Evolutionary conservation across 2,113 vertebrate genomes (phyloP).

Genomic region (Bufo bufo): DNA sequence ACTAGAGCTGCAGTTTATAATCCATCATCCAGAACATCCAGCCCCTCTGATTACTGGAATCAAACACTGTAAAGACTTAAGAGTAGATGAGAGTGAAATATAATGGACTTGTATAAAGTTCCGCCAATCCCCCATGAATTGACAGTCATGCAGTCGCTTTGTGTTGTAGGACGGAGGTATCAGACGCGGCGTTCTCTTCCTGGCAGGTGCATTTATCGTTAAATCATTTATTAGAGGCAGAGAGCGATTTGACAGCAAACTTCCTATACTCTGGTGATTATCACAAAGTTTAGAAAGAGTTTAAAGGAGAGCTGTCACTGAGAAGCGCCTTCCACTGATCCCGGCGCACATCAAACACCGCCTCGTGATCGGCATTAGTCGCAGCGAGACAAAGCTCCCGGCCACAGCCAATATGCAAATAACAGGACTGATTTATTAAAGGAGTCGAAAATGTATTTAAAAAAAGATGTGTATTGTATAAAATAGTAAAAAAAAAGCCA

Average conservation of each 20-base stretch:
- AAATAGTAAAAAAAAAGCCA: too few species aligned
- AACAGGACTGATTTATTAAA: not conserved
- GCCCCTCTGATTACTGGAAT: constrained; percentile 59
- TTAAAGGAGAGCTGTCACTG: not conserved
- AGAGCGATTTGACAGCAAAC: not conserved
- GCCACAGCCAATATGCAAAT: not conserved
- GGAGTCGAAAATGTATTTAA: too few species aligned
- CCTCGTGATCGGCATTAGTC: not conserved
- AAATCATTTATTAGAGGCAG: not conserved
- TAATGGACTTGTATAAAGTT: constrained; percentile 56
- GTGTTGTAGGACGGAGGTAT: not conserved
- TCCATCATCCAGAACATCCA: constrained; percentile 58
- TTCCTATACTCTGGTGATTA: not conserved
- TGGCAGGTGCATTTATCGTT: not conserved
- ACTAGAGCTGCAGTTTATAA: not conserved
- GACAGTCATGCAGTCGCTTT: not conserved
- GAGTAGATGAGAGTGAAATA: constrained; percentile 63
- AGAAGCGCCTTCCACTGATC: not conserved
- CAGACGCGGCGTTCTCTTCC: not conserved
- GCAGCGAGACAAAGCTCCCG: not conserved
- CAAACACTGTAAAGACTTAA: constrained; percentile 35
- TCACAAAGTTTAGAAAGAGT: not conserved
- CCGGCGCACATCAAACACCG: not conserved
- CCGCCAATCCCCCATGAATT: not conserved
- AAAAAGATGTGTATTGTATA: too few species aligned